Evolutionary conservation across 2,888 invertebrate species (phyloP).

Genomic region (Halictus ligatus): DNA sequence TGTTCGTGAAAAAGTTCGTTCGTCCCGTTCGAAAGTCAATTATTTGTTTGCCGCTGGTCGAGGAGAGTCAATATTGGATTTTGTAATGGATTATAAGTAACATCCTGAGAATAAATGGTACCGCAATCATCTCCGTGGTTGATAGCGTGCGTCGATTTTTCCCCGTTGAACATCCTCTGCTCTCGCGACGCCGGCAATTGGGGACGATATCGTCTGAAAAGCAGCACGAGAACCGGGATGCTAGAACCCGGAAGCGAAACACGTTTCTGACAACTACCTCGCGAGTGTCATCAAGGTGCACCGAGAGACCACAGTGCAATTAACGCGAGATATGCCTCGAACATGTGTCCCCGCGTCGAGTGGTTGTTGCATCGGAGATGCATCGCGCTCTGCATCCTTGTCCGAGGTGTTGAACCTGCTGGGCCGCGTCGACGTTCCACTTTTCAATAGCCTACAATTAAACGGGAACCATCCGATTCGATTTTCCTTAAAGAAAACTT

Average conservation of each 20-base stretch:
- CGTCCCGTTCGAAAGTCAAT: neutral
- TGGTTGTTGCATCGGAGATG: conserved; percentile 35
- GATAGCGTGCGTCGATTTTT: conserved; percentile 5
- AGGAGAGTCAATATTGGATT: neutral
- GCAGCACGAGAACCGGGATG: conserved; percentile 21
- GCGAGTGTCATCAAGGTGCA: conserved; percentile 62
- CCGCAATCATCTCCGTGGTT: neutral
- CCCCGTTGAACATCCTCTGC: conserved; percentile 12
- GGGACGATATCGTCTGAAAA: conserved; percentile 30
- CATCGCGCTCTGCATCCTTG: conserved; percentile 17
- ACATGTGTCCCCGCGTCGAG: conserved; percentile 34
- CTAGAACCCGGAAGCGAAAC: conserved; percentile 63
- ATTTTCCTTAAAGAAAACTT: neutral
- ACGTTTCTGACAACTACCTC: conserved; percentile 52
- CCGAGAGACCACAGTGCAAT: conserved; percentile 56
- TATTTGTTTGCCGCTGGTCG: neutral
- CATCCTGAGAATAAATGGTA: neutral
- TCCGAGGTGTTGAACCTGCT: conserved; percentile 17
- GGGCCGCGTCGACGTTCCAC: conserved; percentile 8
- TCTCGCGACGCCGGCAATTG: conserved; percentile 26
- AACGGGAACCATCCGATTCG: neutral
- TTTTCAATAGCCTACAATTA: conserved; percentile 21
- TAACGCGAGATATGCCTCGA: conserved; percentile 57
- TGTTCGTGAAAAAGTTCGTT: neutral
- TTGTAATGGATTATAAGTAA: neutral